phyloP scores from a whole-genome alignment of 2,888 invertebrate genomes.

The Therioaphis trifolii region DNA sequence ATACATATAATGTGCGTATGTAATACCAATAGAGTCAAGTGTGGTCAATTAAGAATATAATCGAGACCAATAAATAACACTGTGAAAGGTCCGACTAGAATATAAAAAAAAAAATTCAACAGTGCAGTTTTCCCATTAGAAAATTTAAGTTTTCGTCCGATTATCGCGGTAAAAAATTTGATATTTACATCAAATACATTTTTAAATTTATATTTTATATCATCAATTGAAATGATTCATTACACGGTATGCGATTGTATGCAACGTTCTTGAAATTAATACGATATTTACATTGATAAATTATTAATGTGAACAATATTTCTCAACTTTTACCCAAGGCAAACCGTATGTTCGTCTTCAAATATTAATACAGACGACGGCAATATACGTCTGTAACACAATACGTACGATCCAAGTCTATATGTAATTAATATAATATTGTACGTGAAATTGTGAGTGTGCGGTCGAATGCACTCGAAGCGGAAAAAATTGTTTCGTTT shows the following conservation, averaged over 20 bases:
- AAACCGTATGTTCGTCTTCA: too few relatives aligned
- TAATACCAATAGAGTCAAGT: neutral
- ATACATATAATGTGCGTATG: neutral
- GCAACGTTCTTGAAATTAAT: too few relatives aligned
- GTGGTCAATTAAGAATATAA: constrained; percentile 26
- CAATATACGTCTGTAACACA: too few relatives aligned
- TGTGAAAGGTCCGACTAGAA: neutral
- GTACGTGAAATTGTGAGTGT: neutral
- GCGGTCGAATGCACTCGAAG: neutral
- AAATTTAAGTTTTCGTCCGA: constrained; percentile 22
- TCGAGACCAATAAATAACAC: constrained; percentile 49
- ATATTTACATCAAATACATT: too few relatives aligned
- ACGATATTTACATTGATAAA: neutral
- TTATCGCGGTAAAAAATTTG: too few relatives aligned
- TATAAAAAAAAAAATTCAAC: too few relatives aligned
- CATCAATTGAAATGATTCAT: neutral
- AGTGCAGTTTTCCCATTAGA: neutral
- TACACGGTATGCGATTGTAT: neutral
- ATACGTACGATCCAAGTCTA: too few relatives aligned
- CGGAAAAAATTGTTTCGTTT: neutral
- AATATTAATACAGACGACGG: too few relatives aligned
- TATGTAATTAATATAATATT: constrained; percentile 1
- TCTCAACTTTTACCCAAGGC: neutral
- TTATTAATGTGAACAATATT: neutral
- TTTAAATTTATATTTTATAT: neutral